phyloP scores from a whole-genome alignment of 1,140 invertebrate species.

The Apis cerana region DNA sequence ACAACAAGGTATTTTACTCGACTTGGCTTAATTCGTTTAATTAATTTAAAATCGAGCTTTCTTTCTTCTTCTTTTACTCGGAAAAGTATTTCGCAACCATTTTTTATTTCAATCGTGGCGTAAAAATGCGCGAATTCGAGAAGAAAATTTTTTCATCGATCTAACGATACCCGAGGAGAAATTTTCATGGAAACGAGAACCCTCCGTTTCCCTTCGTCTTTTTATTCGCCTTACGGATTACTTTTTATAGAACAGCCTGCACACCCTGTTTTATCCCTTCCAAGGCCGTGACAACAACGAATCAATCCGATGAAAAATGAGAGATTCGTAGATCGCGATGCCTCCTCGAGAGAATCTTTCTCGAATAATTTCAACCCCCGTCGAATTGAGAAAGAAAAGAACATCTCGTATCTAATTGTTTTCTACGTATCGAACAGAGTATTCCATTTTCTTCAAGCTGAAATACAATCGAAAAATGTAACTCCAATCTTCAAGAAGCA shows the following conservation, averaged over 20 bases:
- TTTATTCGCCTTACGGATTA: background rate
- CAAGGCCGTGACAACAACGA: slow-evolving; percentile 5
- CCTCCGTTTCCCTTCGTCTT: background rate
- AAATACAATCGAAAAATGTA: too few species aligned
- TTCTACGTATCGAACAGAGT: too few species aligned
- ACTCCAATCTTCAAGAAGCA: too few species aligned
- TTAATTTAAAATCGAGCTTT: background rate
- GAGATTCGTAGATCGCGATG: background rate
- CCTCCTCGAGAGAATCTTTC: background rate
- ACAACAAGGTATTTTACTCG: background rate
- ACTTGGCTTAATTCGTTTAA: background rate
- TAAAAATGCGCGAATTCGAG: background rate
- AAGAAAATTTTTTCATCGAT: background rate
- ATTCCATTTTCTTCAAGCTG: too few species aligned
- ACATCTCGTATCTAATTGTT: too few species aligned
- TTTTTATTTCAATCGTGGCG: too few species aligned
- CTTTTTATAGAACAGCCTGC: background rate
- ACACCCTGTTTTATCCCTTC: background rate
- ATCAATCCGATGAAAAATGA: background rate
- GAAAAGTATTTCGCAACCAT: too few species aligned
- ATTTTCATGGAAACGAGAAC: background rate
- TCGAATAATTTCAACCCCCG: slow-evolving; percentile 26
- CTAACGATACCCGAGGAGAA: background rate
- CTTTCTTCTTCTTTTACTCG: background rate
- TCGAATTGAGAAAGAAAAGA: background rate